Evolutionary conservation across 2,797 vertebrate species (phyloP).

Genomic region (Eulemur coronatus): DNA sequence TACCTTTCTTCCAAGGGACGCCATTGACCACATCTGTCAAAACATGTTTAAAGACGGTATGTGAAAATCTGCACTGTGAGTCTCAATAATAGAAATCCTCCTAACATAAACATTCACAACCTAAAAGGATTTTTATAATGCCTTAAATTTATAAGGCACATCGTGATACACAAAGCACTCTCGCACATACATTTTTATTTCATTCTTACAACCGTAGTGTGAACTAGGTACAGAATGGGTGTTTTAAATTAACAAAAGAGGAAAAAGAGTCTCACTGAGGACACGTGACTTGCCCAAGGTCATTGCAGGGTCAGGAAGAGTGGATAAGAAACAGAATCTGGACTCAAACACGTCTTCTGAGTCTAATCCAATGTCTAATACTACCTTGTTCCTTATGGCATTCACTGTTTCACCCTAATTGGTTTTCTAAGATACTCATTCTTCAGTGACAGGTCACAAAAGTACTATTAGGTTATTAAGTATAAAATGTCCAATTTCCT

Average conservation of each 20-base stretch:
- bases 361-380: neutral
- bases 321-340: neutral
- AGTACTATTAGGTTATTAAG: neutral
- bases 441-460: neutral
- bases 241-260: neutral
- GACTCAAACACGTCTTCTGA: neutral
- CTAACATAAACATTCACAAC: neutral
- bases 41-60: neutral
- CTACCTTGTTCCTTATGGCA: neutral
- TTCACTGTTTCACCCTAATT: neutral
- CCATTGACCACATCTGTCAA: constrained; percentile 57
- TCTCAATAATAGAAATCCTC: constrained; percentile 8
- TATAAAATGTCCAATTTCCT: no score
- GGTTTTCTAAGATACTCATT: neutral
- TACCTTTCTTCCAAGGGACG: neutral
- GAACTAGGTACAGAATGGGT: neutral
- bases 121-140: neutral
- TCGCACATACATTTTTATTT: neutral
- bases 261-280: neutral
- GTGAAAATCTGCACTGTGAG: neutral
- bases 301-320: neutral
- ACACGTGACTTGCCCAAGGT: neutral
- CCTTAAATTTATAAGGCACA: neutral
- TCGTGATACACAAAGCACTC: neutral
- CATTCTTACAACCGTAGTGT: neutral